Conservation (phyloP, 2,888 invertebrate genomes). For the Rhyacophila evoluta region DNA sequence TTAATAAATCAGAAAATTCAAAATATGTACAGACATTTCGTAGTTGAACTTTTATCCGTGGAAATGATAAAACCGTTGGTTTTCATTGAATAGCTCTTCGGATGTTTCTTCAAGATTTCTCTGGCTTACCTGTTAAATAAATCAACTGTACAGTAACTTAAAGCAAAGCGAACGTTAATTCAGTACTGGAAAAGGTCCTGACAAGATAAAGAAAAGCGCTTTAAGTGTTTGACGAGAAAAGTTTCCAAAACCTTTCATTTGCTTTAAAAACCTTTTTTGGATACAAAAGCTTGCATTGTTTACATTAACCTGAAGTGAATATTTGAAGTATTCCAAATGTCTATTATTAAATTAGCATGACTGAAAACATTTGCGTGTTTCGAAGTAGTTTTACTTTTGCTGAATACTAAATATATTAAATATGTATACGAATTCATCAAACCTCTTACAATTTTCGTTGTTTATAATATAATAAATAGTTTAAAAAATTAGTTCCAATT, state of each 20-base stretch:
- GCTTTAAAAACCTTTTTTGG: slow-evolving; percentile 14
- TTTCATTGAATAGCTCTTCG: slow-evolving; percentile 32
- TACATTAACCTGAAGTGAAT: background rate
- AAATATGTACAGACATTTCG: background rate
- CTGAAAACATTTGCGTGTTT: too few species aligned
- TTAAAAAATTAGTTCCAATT: too few species aligned
- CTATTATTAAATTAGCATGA: slow-evolving; percentile 3
- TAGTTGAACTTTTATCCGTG: slow-evolving; percentile 28
- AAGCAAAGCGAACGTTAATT: slow-evolving; percentile 40
- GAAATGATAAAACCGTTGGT: slow-evolving; percentile 47
- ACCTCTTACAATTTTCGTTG: too few species aligned
- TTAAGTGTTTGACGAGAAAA: slow-evolving; percentile 37
- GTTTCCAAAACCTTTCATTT: slow-evolving; percentile 27
- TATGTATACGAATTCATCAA: too few species aligned
- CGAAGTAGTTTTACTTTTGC: too few species aligned
- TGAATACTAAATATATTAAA: too few species aligned
- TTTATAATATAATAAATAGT: too few species aligned
- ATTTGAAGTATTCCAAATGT: background rate
- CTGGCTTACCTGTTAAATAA: slow-evolving; percentile 47
- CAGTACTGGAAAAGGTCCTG: background rate
- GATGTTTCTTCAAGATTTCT: slow-evolving; percentile 39
- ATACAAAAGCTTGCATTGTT: background rate
- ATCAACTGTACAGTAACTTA: slow-evolving; percentile 30
- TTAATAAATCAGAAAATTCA: background rate
- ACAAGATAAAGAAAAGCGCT: slow-evolving; percentile 26